These are phyloP conservation scores for Mimumesa dahlbomi DNA, from an alignment of 2,888 invertebrate species.

Conservation along the genomic window DNA sequence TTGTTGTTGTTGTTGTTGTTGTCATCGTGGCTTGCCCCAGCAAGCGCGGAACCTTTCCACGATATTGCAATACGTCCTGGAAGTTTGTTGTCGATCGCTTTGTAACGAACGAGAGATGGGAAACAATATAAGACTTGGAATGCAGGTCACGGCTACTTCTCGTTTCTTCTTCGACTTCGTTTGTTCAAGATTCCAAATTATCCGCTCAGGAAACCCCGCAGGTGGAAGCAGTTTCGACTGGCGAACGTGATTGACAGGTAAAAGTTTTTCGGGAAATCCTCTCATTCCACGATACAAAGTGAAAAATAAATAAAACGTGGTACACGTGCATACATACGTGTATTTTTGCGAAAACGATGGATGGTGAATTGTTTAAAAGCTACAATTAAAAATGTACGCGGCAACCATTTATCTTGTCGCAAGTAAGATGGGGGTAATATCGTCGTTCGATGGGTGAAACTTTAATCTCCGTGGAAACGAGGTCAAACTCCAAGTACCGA, in stretches of 20 bases:
- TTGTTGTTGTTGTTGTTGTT: not conserved
- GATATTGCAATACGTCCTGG: slow-evolving; percentile 20
- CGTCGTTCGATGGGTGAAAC: slow-evolving; percentile 47
- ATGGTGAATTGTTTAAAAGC: no score
- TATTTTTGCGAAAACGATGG: no score
- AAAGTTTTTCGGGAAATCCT: no score
- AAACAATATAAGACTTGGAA: slow-evolving; percentile 49
- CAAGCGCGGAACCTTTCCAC: slow-evolving; percentile 21
- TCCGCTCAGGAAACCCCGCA: no score
- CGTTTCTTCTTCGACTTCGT: slow-evolving; percentile 26
- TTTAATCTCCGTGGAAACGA: slow-evolving; percentile 49
- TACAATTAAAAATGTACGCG: not conserved
- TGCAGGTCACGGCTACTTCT: slow-evolving; percentile 49
- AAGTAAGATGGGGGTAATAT: not conserved
- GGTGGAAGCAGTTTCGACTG: no score
- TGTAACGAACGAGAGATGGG: slow-evolving; percentile 36
- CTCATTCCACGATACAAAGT: no score
- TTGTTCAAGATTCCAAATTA: slow-evolving; percentile 24
- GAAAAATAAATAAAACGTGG: no score
- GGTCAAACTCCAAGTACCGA: slow-evolving; percentile 43
- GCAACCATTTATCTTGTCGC: not conserved
- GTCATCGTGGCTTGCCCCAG: slow-evolving; percentile 27
- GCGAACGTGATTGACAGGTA: no score
- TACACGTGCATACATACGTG: no score
- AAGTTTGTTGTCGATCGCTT: slow-evolving; percentile 41